A percentile compares a stretch with the other conserved stretches of the same genome.
Conservation (phyloP, 2,888 invertebrate genomes). For the Lasioglossum calceatum region DNA sequence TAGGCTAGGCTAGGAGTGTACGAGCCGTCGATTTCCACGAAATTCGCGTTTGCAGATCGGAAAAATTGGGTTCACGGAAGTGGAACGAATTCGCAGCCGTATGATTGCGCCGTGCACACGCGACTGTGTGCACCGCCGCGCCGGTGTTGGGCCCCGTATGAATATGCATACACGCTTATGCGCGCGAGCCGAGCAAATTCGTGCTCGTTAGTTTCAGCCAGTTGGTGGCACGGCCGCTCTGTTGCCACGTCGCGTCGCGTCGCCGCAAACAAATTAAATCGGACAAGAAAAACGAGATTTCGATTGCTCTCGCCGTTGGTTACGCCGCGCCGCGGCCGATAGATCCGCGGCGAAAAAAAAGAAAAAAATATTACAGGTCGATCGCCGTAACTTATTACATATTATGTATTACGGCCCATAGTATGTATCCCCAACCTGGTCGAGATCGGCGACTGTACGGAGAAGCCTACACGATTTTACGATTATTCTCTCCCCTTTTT, state of each 20-base stretch:
- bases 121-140: background rate
- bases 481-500: background rate
- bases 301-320: background rate
- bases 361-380: background rate
- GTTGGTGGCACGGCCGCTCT: slow-evolving; percentile 35
- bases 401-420: background rate
- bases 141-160: slow-evolving; percentile 44
- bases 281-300: slow-evolving; percentile 29
- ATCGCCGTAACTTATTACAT: background rate
- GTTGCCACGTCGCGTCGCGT: slow-evolving; percentile 40
- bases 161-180: slow-evolving; percentile 66
- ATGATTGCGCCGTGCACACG: slow-evolving; percentile 38
- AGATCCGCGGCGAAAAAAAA: background rate
- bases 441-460: background rate
- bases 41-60: slow-evolving; percentile 26
- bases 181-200: slow-evolving; percentile 56
- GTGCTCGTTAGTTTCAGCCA: slow-evolving; percentile 69
- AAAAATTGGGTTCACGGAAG: slow-evolving; percentile 57
- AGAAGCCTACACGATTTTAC: background rate
- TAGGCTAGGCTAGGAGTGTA: background rate
- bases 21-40: slow-evolving; percentile 15
- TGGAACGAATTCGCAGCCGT: slow-evolving; percentile 61
- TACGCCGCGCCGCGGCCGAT: background rate
- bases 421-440: background rate
- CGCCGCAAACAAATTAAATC: slow-evolving; percentile 48